A percentile compares a stretch with the other conserved stretches of the same genome.
Conservation (phyloP, 2,888 invertebrate species). For the Micoletzkya japonica region DNA sequence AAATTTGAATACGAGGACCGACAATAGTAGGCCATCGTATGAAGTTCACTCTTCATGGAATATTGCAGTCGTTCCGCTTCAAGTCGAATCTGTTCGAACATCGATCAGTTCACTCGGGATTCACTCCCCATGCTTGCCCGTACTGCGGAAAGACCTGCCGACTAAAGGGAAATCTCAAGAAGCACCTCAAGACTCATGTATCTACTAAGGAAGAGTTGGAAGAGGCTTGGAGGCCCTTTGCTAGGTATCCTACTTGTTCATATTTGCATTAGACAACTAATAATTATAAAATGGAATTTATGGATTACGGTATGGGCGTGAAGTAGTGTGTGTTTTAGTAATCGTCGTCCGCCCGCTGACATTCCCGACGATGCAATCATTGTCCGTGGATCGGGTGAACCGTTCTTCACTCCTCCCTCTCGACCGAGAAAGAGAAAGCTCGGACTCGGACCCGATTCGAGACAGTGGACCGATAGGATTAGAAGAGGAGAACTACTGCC, state of each 20-base stretch:
- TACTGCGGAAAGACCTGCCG: conserved; percentile 63
- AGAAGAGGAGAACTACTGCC: conserved; percentile 57
- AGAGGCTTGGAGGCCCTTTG: conserved; percentile 63
- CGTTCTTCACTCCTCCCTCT: conserved; percentile 48
- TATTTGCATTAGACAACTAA: no score
- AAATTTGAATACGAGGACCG: no score
- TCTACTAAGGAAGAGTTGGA: conserved; percentile 63
- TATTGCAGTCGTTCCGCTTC: conserved; percentile 51
- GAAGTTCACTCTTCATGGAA: no score
- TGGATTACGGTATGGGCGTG: no score
- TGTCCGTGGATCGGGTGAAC: conserved; percentile 53
- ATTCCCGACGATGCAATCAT: conserved; percentile 62
- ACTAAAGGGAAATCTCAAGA: conserved; percentile 63
- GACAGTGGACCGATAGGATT: conserved; percentile 54
- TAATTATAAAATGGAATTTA: no score
- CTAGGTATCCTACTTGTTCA: conserved; percentile 43
- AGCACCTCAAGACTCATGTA: conserved; percentile 63
- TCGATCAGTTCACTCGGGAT: conserved; percentile 61
- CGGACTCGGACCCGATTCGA: conserved; percentile 47
- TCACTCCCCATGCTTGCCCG: conserved; percentile 61
- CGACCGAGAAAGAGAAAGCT: conserved; percentile 43
- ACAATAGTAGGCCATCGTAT: no score
- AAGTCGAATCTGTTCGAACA: conserved; percentile 64
- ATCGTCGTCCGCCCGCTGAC: conserved; percentile 60
- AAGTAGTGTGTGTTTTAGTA: conserved; percentile 41